Evolutionary conservation across 2,113 vertebrate species (phyloP), one percentile per base, ranked within the genome.

Genomic region (Candoia aspera): DNA sequence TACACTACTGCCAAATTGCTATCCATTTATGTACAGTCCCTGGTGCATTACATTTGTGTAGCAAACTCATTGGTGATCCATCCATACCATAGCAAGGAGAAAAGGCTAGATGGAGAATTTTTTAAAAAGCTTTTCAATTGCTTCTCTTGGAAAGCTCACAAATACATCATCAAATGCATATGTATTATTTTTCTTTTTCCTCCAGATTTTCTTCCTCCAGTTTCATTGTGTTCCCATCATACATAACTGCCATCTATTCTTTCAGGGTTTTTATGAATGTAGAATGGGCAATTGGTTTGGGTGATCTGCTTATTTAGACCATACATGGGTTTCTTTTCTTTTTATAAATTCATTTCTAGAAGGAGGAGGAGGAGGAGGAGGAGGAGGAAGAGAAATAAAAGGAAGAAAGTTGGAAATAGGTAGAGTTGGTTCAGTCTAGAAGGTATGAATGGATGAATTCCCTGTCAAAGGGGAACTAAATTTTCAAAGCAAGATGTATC

Each of bases 1-100:
- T 93, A 91, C 79, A 90, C 90, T 88, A 24, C 90, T 86, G 64
- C 64, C 68, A 93, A 93, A 93, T 84, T 68, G 92, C 73, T 91
- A 57, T 79, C 46, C 21, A 84, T 93, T 93, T 88, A 93, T 84
- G 73, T 84, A 88, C 86, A 64, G 88, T 84, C 89, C 21, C 90
- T 46, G 49, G 58, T 91, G 90, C 49, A 88, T 84, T 91, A 57
- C 24, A 79, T 84, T 87, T 87, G 62, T 93, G 57, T 62, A 84
- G 89, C n/a, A 84, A 64, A 42, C 73, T 88, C 33, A 84, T 73
- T 90, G 92, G 49, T n/a, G 46, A 88, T 88, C 49, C 86, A 91
- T 88, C 33, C 86, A 62, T 88, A 84, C 24, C 83, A 37, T 3
- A 91, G 73, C 42, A 85, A 29, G 57, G 29, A 57, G 3, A 88